Base-by-base conservation (phyloP, 2,113 vertebrate genomes). In the Sceloporus tristichus region DNA sequence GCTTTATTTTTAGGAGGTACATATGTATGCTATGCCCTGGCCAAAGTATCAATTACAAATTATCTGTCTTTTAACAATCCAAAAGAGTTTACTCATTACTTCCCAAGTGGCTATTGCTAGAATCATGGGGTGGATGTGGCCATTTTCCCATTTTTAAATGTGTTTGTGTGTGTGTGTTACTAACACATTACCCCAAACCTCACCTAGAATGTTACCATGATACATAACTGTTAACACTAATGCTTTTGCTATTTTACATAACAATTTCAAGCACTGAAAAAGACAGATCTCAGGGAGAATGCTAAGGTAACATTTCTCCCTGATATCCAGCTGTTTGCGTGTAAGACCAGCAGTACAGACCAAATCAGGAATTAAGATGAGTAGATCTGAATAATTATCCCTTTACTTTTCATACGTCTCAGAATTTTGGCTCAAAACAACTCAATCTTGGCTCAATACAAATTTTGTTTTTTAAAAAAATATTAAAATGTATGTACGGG, bases 1-100 rank as follows among this genome's bases (percentile, higher is more conserved):
- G 2, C 4, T 29, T 9, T 59, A 76, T 34, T 85, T 7, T 70
- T 40, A 21, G 71, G 82, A 93, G 91, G 79, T 29, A 40, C 34
- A 77, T 42, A 68, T 62, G 25, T 62, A 62, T 62, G 59, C 59
- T 62, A 14, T 62, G 13, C 59, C 59, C 59, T 62, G 13, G 18
- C 13, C 13, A 62, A 14, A 62, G 59, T 18, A 62, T 62, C 18
- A 18, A 18, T 16, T 62, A 18, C 13, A 59, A 62, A 62, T 62
- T 14, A 14, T 62, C 13, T 14, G 13, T 62, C 13, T 62, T 62
- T 62, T 18, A 16, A 13, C 18, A 62, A 62, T 18, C 59, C 59
- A 62, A 16, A 10, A 14, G 11, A 62, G 59, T 62, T 62, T 62
- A 62, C 11, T 62, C 59, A 14, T 62, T 62, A 62, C 18, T 62